Conservation (phyloP, 1,140 invertebrate species). For the Drosophila auraria region DNA sequence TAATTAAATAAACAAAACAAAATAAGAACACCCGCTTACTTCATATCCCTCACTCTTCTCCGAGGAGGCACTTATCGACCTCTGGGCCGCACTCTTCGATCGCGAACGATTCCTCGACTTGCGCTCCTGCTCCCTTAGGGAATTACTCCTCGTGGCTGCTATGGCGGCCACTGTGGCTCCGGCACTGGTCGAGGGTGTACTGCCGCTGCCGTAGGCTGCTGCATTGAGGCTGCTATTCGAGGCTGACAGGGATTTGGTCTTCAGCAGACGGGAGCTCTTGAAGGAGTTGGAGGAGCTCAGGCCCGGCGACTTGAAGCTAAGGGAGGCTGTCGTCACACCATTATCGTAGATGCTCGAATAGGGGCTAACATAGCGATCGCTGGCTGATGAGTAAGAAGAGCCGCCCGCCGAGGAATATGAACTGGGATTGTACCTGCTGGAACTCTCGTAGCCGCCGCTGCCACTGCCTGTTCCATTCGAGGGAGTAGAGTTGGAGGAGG, state of each 20-base stretch:
- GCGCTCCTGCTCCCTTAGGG: slow-evolving; percentile 81
- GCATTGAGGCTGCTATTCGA: slow-evolving; percentile 78
- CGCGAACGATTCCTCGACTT: slow-evolving; percentile 80
- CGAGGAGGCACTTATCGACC: slow-evolving; percentile 82
- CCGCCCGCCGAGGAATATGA: slow-evolving; percentile 44
- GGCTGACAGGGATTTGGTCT: slow-evolving; percentile 69
- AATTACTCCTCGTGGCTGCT: slow-evolving; percentile 78
- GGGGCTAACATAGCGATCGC: slow-evolving; percentile 82
- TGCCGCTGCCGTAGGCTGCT: slow-evolving; percentile 30
- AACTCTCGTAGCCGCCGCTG: slow-evolving; percentile 64
- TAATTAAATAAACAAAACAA: slow-evolving; percentile 1
- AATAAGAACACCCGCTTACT: slow-evolving; percentile 86
- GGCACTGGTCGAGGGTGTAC: slow-evolving; percentile 41
- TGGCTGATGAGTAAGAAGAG: slow-evolving; percentile 42
- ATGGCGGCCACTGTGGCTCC: slow-evolving; percentile 73
- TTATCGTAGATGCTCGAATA: slow-evolving; percentile 83
- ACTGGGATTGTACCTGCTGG: slow-evolving; percentile 64
- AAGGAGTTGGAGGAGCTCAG: slow-evolving; percentile 70
- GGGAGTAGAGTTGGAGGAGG: slow-evolving; percentile 19
- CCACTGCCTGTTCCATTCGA: slow-evolving; percentile 54
- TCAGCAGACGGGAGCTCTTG: slow-evolving; percentile 65
- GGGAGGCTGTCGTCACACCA: slow-evolving; percentile 83
- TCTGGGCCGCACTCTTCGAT: slow-evolving; percentile 74
- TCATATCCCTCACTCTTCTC: slow-evolving; percentile 89
- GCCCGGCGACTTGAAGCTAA: slow-evolving; percentile 71